Conservation (phyloP, 2,888 invertebrate species). For the Agrotis clavis region DNA sequence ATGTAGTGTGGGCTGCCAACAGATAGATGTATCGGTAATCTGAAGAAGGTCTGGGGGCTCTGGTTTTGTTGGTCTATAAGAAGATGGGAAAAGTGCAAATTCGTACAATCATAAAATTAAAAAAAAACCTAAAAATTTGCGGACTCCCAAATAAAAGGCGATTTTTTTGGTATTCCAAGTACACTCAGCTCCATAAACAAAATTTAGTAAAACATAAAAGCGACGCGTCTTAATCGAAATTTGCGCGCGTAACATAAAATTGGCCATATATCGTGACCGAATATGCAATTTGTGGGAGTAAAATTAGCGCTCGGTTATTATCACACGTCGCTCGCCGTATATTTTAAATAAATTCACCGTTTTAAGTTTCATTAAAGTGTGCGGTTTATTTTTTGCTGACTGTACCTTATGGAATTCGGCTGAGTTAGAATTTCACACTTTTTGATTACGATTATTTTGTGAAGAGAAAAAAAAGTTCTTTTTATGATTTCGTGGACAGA, state of each 20-base stretch:
- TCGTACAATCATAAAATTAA: not conserved
- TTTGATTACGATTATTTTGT: not conserved
- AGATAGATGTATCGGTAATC: no score
- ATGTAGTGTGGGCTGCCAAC: no score
- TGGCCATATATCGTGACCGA: slow-evolving; percentile 66
- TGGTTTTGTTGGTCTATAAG: no score
- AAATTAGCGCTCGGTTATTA: slow-evolving; percentile 73
- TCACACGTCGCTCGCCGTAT: slow-evolving; percentile 23
- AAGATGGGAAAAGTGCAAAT: no score
- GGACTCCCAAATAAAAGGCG: slow-evolving; percentile 26
- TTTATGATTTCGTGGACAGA: not conserved
- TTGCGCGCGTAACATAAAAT: slow-evolving; percentile 56
- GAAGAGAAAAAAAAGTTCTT: not conserved
- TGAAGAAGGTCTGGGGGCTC: no score
- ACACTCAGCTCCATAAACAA: slow-evolving; percentile 50
- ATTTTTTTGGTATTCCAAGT: slow-evolving; percentile 15
- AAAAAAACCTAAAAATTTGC: slow-evolving; percentile 1
- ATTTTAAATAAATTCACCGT: slow-evolving; percentile 21
- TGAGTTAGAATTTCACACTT: not conserved
- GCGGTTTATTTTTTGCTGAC: not conserved
- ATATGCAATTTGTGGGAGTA: slow-evolving; percentile 71
- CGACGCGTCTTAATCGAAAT: slow-evolving; percentile 62
- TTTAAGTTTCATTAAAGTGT: slow-evolving; percentile 18
- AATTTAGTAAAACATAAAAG: slow-evolving; percentile 51
- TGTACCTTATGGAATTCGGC: not conserved